Evolutionary conservation across 2,113 vertebrate genomes (phyloP).

Genomic region (Semnopithecus entellus): DNA sequence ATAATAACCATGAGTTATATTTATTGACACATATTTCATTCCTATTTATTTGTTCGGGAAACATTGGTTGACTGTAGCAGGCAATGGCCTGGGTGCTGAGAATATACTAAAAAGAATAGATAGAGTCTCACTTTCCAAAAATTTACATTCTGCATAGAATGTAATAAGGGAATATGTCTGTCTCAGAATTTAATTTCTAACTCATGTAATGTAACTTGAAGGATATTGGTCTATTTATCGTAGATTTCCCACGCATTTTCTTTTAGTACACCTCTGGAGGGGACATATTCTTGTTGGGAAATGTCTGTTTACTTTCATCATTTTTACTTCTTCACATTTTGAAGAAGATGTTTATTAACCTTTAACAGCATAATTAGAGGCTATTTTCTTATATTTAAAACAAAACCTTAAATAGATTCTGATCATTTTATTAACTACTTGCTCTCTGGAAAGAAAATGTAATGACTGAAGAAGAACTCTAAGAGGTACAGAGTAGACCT

Average conservation of each 20-base stretch:
- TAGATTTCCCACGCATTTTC: neutral
- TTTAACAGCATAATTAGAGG: neutral
- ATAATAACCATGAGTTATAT: neutral
- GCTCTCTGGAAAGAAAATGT: neutral
- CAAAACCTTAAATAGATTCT: neutral
- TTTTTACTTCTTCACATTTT: neutral
- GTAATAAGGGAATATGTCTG: neutral
- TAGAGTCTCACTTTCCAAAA: too few species aligned
- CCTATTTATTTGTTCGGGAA: neutral
- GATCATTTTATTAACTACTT: neutral
- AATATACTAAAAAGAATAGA: neutral
- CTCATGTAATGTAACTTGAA: neutral
- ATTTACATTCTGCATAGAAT: neutral
- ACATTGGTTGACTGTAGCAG: neutral
- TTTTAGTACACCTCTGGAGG: neutral
- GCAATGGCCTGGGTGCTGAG: too few species aligned
- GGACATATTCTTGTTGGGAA: neutral
- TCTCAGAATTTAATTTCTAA: slow-evolving; percentile 4
- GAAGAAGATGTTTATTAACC: neutral
- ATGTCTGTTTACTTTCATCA: neutral
- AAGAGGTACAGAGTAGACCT: too few species aligned
- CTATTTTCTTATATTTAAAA: neutral
- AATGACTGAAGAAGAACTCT: neutral
- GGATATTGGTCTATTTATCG: neutral
- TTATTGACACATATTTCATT: neutral